Evolutionary conservation across 2,113 vertebrate species (phyloP), one percentile per base, ranked within the genome.

Genomic region (Colistium nudipinnis): DNA sequence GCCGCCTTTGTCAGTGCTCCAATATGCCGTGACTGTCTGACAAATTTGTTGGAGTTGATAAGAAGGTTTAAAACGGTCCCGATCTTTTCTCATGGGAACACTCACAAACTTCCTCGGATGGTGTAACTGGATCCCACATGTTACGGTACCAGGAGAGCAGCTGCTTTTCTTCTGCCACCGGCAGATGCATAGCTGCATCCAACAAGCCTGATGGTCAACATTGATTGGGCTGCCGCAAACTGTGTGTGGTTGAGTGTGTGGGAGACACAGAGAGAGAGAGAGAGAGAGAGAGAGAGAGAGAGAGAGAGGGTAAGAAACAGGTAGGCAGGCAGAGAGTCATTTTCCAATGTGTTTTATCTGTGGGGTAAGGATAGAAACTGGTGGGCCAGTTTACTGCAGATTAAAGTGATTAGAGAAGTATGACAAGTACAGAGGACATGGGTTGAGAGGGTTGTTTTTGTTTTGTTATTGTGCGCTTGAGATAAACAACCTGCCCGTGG

Each of bases 1-100:
- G 74, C 60, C 10, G 49, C 35, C 90, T 89, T 93, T 94, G 92
- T 93, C 51, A 3, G 71, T 47, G 72, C 56, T 84, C 80, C 81
- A 93, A 93, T 93, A 91, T 91, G 91, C 92, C 90, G 77, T 93
- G 91, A 94, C 92, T 89, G 77, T 76, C 87, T 83, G 75, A 91
- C 89, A 92, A 92, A 91, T 88, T 91, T 49, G 70, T 38, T 43
- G 60, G 53, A 71, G 72, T 73, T 69, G 93, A 94, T 93, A 92
- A 93, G 88, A 49, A 63, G 30, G 65, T 75, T 85, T 85, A 65
- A 85, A 90, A 78, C 54, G 64, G 76, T 84, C 80, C 82, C 14
- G 65, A 81, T 88, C 73, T 62, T 54, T 62, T 69, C 78, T 63
- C 69, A 79, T 82, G 66, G 80, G 70, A 76, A 82, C 64, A 57